Evolutionary conservation across 2,797 vertebrate genomes (phyloP).

Genomic region (Oreonectes daqikongensis): DNA sequence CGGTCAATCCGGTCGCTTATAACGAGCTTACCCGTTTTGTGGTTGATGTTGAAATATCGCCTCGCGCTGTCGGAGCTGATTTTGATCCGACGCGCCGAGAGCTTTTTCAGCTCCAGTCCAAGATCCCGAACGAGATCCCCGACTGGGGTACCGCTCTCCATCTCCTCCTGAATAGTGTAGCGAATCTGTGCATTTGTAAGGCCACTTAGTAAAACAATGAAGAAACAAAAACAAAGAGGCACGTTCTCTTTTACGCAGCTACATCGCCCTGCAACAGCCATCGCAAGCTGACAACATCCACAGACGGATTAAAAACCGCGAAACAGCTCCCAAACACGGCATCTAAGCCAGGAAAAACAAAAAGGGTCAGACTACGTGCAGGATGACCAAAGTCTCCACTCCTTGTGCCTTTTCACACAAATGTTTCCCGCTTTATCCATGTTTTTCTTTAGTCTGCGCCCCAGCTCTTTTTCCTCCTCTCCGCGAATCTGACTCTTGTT

Average conservation of each 20-base stretch:
- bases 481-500: conserved; percentile 53
- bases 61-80: conserved; percentile 86
- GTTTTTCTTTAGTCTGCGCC: conserved; percentile 69
- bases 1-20: conserved; percentile 92
- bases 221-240: conserved; percentile 75
- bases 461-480: conserved; percentile 57
- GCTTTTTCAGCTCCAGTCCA: conserved; percentile 84
- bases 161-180: conserved; percentile 91
- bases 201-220: conserved; percentile 74
- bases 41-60: conserved; percentile 87
- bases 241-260: conserved; percentile 72
- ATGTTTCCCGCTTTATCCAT: conserved; percentile 68
- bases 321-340: conserved; percentile 70
- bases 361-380: conserved; percentile 65
- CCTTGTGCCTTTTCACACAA: conserved; percentile 54
- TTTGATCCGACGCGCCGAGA: conserved; percentile 84
- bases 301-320: conserved; percentile 71
- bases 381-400: conserved; percentile 67
- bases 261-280: conserved; percentile 78
- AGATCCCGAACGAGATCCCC: conserved; percentile 88
- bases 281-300: conserved; percentile 75
- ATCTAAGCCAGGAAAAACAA: conserved; percentile 68
- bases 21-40: conserved; percentile 86
- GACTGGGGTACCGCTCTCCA: conserved; percentile 86
- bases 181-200: conserved; percentile 83